Evolutionary conservation across 1,140 invertebrate species (phyloP), one percentile per base, ranked within the genome.

Genomic region (Brachionus plicatilis): DNA sequence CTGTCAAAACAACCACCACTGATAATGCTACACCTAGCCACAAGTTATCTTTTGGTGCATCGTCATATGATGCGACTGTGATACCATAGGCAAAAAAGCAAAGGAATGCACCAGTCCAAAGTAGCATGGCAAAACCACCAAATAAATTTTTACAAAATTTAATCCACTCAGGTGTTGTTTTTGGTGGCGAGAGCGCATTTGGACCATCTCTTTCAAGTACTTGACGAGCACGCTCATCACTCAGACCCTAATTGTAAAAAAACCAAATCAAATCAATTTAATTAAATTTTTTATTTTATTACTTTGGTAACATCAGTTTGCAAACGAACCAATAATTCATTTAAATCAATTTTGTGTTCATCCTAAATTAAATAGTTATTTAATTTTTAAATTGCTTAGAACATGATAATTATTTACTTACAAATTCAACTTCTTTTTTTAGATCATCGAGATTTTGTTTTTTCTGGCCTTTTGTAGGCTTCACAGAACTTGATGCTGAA

Each of bases 111-210:
- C 96, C 96, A 90, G 97, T 95, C 97, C 97, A 99, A 86, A 99
- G 91, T 87, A 99, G 91, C 88, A 98, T 92, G 86, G 96, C 94
- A 89, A 99, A 98, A 88, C 97, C 96, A 87, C 96, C 96, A 91
- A 98, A 97, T 79, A 98, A 91, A 91, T 97, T 96, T 92, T 97
- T 97, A 91, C 94, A 95, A 92, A 98, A 98, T 90, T 97, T 98
- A 65, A 98, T 93, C 96, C 96, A 98, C 92, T 97, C 95, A 85
- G 96, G 96, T 37, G 96, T 98, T 87, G 94, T 94, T 92, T 95
- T 96, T 85, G 96, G 96, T 86, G 96, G 96, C 86, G 95, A 50
- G 0, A 86, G 66, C 2, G 72, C 82, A 43, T 85, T 85, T 12
- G 79, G 84, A n/a, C 85, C 85, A 65, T 85, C 85, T 37, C 84